phyloP scores from a whole-genome alignment of 2,888 invertebrate species.

The Hypercompe scribonia region DNA sequence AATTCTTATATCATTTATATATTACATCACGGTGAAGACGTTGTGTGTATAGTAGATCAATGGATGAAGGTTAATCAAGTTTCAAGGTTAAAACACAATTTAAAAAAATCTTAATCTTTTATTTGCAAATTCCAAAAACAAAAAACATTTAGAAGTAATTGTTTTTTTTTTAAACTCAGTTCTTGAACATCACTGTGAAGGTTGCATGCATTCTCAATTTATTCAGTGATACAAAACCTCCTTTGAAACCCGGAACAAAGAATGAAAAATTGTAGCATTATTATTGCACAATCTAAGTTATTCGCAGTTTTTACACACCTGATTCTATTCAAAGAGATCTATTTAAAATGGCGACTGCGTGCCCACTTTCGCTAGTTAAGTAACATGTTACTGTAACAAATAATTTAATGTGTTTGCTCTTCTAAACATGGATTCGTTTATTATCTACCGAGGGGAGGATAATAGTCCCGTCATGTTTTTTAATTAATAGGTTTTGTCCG shows the following conservation, averaged over 20 bases:
- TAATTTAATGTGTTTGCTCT: constrained; percentile 41
- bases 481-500: background rate
- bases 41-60: no score
- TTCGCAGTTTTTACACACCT: constrained; percentile 14
- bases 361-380: constrained; percentile 54
- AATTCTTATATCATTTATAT: background rate
- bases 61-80: background rate
- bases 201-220: background rate
- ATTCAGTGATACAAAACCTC: background rate
- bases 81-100: background rate
- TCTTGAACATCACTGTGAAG: background rate
- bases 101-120: background rate
- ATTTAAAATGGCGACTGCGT: constrained; percentile 50
- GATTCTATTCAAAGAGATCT: constrained; percentile 43
- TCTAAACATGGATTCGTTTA: constrained; percentile 39
- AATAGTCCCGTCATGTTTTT: background rate
- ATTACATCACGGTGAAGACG: background rate
- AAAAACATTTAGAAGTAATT: background rate
- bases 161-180: background rate
- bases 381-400: constrained; percentile 32
- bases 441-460: constrained; percentile 25
- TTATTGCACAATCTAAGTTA: constrained; percentile 6
- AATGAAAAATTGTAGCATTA: background rate
- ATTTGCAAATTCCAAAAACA: background rate
- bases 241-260: background rate